Base-by-base conservation (phyloP, 2,888 invertebrate species). In the Sinopyrophorus schimmeli region DNA sequence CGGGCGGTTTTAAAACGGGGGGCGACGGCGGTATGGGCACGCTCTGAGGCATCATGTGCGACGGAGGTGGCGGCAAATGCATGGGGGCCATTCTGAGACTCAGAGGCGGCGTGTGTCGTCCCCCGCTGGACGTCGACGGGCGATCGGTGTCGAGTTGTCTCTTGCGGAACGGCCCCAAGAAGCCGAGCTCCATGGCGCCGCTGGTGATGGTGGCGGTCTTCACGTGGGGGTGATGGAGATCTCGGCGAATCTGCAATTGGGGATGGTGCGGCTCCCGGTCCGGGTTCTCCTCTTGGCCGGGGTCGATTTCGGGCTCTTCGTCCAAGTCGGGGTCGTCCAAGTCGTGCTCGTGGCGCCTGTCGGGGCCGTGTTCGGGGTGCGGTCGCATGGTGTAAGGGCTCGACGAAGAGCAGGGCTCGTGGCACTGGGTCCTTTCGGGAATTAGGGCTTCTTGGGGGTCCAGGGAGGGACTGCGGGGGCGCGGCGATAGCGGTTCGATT, bases 371-470 rank as follows among this genome's bases (percentile, higher is more conserved):
- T 57, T 77, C 77, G 16, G 75, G 74, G 54, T 83, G 80, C 0
- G 89, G 89, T 14, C 88, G 79, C 84, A 88, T 88, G 2, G 87
- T 87, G 62, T 88, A 88, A 2, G 82, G 81, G 32, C 65, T 63
- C 2, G 68, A 62, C 1, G 71, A 67, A 2, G 69, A 66, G 27
- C 71, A 68, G 3, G 72, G 69, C 54, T 73, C 72, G 67, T 85
- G 86, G 57, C 86, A 86, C 62, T 84, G 84, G 5, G 86, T 86
- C 21, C 83, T 79, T 63, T 84, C 79, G n/a, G 83, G 66, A 16
- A 60, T 52, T 5, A 39, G 44, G 73, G 76, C 73, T 42, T 61
- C 72, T 58, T 62, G 64, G 31, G 57, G 63, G 32, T 68, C 67
- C 12, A 67, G 57, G 3, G 72, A 69, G 3, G 69, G 68, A 46